Percentiles rank a stretch among this genome's conserved stretches.
Conservation (phyloP, 2,797 vertebrate genomes). For the Taeniopygia guttata region DNA sequence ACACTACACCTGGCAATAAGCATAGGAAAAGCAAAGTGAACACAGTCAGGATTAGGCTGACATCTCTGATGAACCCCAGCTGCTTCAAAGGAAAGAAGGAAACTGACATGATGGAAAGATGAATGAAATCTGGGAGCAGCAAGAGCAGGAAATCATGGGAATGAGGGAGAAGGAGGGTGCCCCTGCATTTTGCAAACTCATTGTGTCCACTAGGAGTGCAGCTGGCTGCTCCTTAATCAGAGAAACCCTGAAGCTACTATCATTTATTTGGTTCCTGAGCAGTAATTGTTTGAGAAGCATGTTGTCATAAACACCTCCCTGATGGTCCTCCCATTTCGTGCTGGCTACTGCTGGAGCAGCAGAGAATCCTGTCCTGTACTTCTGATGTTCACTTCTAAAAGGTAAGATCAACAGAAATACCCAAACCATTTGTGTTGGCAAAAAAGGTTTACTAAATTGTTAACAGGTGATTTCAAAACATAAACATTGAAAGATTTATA, state of each 20-base stretch:
- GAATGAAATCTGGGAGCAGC: neutral
- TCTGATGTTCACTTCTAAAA: neutral
- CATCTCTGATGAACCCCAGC: neutral
- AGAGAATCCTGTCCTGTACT: neutral
- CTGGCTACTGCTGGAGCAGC: neutral
- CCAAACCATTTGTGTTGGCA: neutral
- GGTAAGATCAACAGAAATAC: neutral
- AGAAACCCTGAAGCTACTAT: neutral
- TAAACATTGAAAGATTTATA: neutral
- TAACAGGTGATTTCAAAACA: neutral
- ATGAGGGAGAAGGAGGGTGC: neutral
- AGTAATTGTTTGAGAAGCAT: neutral
- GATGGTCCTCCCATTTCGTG: neutral
- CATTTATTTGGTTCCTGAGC: neutral
- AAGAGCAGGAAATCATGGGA: neutral
- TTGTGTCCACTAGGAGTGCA: neutral
- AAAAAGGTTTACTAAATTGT: neutral
- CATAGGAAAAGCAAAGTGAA: neutral
- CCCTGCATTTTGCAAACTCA: neutral
- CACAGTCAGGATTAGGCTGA: neutral
- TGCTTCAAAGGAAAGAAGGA: neutral
- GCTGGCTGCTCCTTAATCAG: neutral
- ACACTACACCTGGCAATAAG: neutral
- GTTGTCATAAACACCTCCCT: neutral
- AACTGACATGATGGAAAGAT: neutral